Base-by-base conservation (phyloP, 2,113 vertebrate species). In the Typhlomys cinereus region DNA sequence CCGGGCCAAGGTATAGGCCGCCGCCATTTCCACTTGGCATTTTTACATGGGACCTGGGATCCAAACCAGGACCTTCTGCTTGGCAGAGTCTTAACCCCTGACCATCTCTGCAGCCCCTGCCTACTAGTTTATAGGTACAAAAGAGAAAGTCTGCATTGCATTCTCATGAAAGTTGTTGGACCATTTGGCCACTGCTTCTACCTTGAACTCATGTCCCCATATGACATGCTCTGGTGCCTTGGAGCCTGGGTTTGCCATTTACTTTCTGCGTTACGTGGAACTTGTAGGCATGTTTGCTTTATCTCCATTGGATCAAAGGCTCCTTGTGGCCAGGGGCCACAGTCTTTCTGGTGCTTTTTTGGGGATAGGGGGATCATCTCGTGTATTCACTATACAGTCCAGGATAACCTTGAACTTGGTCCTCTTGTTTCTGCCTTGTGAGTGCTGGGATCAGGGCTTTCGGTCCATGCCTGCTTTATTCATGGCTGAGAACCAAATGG, bases 171-270 rank as follows among this genome's bases (percentile, higher is more conserved):
- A 73, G 3, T 13, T 18, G 27, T 41, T 21, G 17, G 44, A n/a
- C 29, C 14, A 0, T 41, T 41, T 50, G 39, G 12, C 82, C 27
- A 8, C 27, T 39, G 21, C 75, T 54, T 48, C 46, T 73, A 1
- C 61, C 25, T 0, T 1, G 41, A 48, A 85, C 21, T 39, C 64
- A 13, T 8, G 0, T 48, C 21, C 14, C 46, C 23, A 0, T 27
- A 5, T 50, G 62, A 57, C 13, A 27, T 12, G 17, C 20, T 86
- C 18, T 41, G 17, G 74, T 0, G 0, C 25, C 15, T 39, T 73
- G n/a, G 48, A 50, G 23, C 23, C 2, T 25, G 67, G 9, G 2
- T 2, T 44, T 87, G 31, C 82, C n/a, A 36, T 85, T 93, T 39
- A 25, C 9, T 4, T 39, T 86, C 75, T 93, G 1, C 34, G 14